Evolutionary conservation across 2,888 invertebrate species (phyloP), one percentile per base, ranked within the genome.

Genomic region (Disparrhopalites patrizii): DNA sequence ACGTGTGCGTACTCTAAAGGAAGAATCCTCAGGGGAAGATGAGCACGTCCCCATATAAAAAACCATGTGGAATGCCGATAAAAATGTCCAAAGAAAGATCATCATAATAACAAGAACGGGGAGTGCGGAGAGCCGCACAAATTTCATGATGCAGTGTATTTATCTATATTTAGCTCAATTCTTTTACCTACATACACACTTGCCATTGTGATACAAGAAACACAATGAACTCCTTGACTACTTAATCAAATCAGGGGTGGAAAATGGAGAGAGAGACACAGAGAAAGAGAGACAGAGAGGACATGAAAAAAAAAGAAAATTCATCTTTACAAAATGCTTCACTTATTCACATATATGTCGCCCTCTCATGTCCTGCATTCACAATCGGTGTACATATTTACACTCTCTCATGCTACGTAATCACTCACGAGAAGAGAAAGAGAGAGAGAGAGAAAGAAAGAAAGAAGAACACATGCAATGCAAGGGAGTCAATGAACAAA

Each of bases 201-300:
- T n/a, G n/a, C n/a, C 25, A 61, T 52, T 61, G 51, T 33, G 54
- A n/a, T n/a, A 30, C 54, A 13, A 18, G 47, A 47, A 30, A 31
- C 54, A 54, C 31, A 54, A 54, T 54, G 31, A 54, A 54, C 31
- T 54, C 31, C 54, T 50, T 47, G 50, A 60, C 61, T 52, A 30
- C 61, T 61, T 61, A 61, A 61, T 61, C 61, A 61, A 61, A 51
- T 61, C 61, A 61, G n/a, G 50, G 27, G 23, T 38, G 4, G 1
- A 38, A 7, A 13, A 27, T 25, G 5, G 25, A 28, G 28, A 20
- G 25, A 25, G 25, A 28, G 28, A 28, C 10, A 25, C 13, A 8
- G 10, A 23, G 25, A 25, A 51, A 23, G 47, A 51, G n/a, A 20
- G 31, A 15, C 40, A 20, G n/a, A n/a, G n/a, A n/a, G n/a, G n/a